Conservation (phyloP, 2,113 vertebrate species). For the Oxygymnocypris stewartii region DNA sequence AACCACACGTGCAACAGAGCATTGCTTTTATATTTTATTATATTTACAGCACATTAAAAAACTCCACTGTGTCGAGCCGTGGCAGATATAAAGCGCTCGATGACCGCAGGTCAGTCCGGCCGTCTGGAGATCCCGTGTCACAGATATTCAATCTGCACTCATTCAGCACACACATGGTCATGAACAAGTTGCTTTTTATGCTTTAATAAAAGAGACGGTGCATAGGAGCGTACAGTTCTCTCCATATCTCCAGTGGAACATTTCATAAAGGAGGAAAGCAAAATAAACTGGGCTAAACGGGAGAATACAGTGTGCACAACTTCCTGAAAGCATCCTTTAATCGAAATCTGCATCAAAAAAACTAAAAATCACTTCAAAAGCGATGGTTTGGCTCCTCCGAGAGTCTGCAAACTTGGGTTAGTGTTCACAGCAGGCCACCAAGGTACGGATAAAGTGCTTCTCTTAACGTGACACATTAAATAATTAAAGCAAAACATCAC, state of each 20-base stretch:
- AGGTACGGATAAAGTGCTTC: slow-evolving; percentile 84
- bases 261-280: slow-evolving; percentile 54
- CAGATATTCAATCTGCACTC: not conserved
- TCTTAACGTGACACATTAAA: slow-evolving; percentile 76
- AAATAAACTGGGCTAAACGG: slow-evolving; percentile 59
- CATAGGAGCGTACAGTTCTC: slow-evolving; percentile 68
- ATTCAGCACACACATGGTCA: not conserved
- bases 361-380: slow-evolving; percentile 64
- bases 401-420: slow-evolving; percentile 66
- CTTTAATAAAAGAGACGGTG: slow-evolving; percentile 71
- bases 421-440: slow-evolving; percentile 80
- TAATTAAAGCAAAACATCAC: slow-evolving; percentile 69
- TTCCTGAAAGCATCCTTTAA: slow-evolving; percentile 52
- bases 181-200: slow-evolving; percentile 59
- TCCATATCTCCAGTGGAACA: slow-evolving; percentile 70
- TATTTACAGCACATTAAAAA: slow-evolving; percentile 81
- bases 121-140: not conserved
- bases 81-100: slow-evolving; percentile 47
- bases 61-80: slow-evolving; percentile 34
- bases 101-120: slow-evolving; percentile 63
- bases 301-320: slow-evolving; percentile 75
- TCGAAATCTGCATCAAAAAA: slow-evolving; percentile 47
- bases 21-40: slow-evolving; percentile 80
- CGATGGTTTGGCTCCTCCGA: slow-evolving; percentile 65
- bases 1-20: not conserved